phyloP scores from a whole-genome alignment of 2,113 vertebrate species.

The Takifugu flavidus region DNA sequence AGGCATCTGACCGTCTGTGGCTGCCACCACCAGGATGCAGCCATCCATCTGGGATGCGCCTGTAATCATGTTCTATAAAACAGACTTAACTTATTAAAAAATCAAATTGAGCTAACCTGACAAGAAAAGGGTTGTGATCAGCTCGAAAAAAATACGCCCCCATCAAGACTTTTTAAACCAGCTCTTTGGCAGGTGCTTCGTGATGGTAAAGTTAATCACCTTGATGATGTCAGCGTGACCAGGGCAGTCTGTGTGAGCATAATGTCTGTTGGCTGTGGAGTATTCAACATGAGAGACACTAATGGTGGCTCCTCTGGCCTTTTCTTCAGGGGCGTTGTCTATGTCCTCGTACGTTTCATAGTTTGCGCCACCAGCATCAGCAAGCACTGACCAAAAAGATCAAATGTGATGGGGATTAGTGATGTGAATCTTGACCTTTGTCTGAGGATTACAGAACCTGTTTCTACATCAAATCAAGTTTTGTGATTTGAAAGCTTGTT shows the following conservation, averaged over 20 bases:
- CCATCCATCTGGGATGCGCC: slow-evolving; percentile 88
- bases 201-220: slow-evolving; percentile 61
- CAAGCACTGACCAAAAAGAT: slow-evolving; percentile 72
- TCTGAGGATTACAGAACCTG: background rate
- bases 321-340: slow-evolving; percentile 89
- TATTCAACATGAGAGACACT: slow-evolving; percentile 91
- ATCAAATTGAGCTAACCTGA: too few species aligned
- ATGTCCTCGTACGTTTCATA: slow-evolving; percentile 93
- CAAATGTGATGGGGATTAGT: too few species aligned
- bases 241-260: slow-evolving; percentile 89
- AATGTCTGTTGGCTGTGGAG: slow-evolving; percentile 85
- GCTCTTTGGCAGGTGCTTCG: background rate
- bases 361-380: slow-evolving; percentile 79
- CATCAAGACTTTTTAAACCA: too few species aligned
- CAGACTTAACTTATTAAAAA: background rate
- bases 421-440: background rate
- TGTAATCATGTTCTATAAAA: slow-evolving; percentile 90
- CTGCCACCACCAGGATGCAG: slow-evolving; percentile 89
- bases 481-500: background rate
- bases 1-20: slow-evolving; percentile 90
- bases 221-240: slow-evolving; percentile 91
- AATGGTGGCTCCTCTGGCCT: slow-evolving; percentile 89
- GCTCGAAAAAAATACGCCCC: too few species aligned
- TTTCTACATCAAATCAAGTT: background rate
- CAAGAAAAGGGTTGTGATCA: too few species aligned